Conservation (phyloP, 2,888 invertebrate genomes). For the Volucella inflata region DNA sequence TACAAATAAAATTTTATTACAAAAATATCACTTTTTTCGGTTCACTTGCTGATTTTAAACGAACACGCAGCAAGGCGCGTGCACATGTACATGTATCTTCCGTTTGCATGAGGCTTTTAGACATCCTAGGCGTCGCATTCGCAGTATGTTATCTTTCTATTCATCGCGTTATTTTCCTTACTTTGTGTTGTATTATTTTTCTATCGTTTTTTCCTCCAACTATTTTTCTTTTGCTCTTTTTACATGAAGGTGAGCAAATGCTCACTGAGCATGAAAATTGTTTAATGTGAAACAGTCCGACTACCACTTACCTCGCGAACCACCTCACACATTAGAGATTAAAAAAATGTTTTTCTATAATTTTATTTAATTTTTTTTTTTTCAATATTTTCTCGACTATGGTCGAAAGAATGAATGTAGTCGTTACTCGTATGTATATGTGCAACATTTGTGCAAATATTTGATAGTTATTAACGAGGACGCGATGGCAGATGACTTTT, state of each 20-base stretch:
- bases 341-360: not conserved
- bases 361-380: conserved; percentile 12
- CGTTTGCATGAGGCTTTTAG: conserved; percentile 17
- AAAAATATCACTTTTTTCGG: conserved; percentile 70
- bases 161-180: conserved; percentile 58
- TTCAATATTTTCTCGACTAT: conserved; percentile 7
- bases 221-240: conserved; percentile 18
- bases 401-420: not conserved
- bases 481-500: conserved; percentile 64
- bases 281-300: conserved; percentile 49
- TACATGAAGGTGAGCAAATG: conserved; percentile 66
- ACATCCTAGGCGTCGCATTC: conserved; percentile 48
- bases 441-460: conserved; percentile 67
- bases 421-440: conserved; percentile 23
- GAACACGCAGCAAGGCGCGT: conserved; percentile 40
- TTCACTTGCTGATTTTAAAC: conserved; percentile 62
- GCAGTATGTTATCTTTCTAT: conserved; percentile 60
- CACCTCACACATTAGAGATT: conserved; percentile 20
- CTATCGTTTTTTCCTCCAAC: too few relatives aligned
- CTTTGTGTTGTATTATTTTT: conserved; percentile 15
- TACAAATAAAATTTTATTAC: conserved; percentile 69
- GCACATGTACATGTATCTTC: conserved; percentile 60
- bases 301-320: conserved; percentile 32
- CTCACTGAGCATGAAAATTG: conserved; percentile 63
- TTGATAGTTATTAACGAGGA: conserved; percentile 69